Evolutionary conservation across 2,888 invertebrate species (phyloP), one percentile per base, ranked within the genome.

Genomic region (Escarpia spicata): DNA sequence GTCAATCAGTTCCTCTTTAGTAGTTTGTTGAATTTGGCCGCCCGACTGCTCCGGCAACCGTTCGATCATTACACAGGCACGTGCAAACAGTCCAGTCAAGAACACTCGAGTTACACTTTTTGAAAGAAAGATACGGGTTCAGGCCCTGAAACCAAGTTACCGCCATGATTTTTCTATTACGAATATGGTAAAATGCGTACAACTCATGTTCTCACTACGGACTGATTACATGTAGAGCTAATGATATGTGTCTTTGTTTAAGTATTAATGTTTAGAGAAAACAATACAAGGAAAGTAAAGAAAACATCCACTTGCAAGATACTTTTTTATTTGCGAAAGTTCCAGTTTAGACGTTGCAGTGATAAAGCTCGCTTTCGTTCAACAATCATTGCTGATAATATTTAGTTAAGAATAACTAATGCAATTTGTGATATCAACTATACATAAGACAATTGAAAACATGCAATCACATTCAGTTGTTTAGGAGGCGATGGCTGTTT

Each of bases 1-100:
- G 75, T 75, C 75, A 75, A 75, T 75, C 75, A 75, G 75, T 15
- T 75, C 75, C 75, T 75, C 75, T 75, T 75, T 75, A 75, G 75
- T 75, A n/a, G 26, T 75, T 75, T 75, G 75, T 4, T 75, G 75
- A 75, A 75, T 75, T 75, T 75, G 19, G 26, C n/a, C 19, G 75
- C 19, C 75, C 75, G 75, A n/a, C 19, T 26, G 15, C 19, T 26
- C 4, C n/a, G 75, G 2, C 26, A n/a, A 75, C 75, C 75, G 26
- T 75, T 75, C 75, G 0, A 75, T 75, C 75, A 75, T 75, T 26
- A 75, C 75, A 0, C 19, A 75, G 75, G 19, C 75, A 26, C n/a
- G 75, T n/a, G n/a, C 26, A 26, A 6, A 26, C n/a, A 26, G 26
- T 52, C 19, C 75, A 75, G 75, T 26, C 75, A 75, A 12, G 75